A percentile compares a stretch with the other conserved stretches of the same genome.
Conservation (phyloP, 2,113 vertebrate species). For the Sarotherodon lohbergeri region DNA sequence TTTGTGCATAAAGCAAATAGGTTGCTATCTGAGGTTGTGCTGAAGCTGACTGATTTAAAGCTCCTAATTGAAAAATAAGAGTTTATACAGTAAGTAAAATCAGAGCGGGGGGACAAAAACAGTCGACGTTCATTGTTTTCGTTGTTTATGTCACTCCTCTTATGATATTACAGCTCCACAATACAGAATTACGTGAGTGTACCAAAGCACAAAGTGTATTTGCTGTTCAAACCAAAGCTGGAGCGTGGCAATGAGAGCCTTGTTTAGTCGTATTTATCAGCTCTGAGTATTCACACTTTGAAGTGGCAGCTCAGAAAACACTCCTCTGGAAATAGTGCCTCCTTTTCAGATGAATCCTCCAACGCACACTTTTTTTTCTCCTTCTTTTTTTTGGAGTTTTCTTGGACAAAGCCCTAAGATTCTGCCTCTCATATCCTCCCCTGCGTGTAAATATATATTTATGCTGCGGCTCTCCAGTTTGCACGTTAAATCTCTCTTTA, state of each 20-base stretch:
- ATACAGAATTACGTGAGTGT: not conserved
- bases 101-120: not conserved
- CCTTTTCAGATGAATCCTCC: conserved; percentile 50
- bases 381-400: conserved; percentile 15
- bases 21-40: not conserved
- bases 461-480: not conserved
- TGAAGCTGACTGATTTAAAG: not conserved
- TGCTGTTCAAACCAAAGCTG: not conserved
- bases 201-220: not conserved
- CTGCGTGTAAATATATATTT: conserved; percentile 25
- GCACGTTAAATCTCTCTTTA: not conserved
- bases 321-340: conserved; percentile 47
- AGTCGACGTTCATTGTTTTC: not conserved
- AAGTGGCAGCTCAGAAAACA: conserved; percentile 44
- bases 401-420: conserved; percentile 42
- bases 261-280: conserved; percentile 30
- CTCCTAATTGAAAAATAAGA: not conserved
- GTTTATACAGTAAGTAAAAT: not conserved
- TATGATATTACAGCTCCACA: not conserved
- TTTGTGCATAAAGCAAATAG: not conserved
- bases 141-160: not conserved
- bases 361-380: conserved; percentile 31
- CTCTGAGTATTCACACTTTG: conserved; percentile 50
- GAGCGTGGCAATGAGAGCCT: not conserved
- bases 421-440: conserved; percentile 31